phyloP scores from a whole-genome alignment of 2,888 invertebrate genomes.

The Sabellastarte sp. region DNA sequence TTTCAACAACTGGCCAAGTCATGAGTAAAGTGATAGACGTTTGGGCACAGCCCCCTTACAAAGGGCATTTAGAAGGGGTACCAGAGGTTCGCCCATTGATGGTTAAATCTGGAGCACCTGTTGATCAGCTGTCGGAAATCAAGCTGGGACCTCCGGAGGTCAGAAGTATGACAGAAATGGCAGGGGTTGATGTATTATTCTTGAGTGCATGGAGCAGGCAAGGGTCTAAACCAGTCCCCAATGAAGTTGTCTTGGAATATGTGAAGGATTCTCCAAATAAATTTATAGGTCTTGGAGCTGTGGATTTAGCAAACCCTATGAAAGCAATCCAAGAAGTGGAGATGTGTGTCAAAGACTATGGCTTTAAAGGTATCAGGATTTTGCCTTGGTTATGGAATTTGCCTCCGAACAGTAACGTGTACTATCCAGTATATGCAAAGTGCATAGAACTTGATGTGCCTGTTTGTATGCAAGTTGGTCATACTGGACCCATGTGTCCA shows the following conservation, averaged over 20 bases:
- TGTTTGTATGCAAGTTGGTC: slow-evolving; percentile 5
- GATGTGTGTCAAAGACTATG: slow-evolving; percentile 4
- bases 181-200: neutral
- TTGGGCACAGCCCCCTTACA: too few relatives aligned
- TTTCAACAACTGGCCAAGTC: too few relatives aligned
- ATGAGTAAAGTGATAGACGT: too few relatives aligned
- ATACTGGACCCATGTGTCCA: slow-evolving; percentile 9
- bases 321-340: slow-evolving; percentile 1
- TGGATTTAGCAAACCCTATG: slow-evolving; percentile 1
- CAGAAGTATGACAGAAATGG: neutral
- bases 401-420: slow-evolving; percentile 5
- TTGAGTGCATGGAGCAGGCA: slow-evolving; percentile 7
- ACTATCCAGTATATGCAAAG: slow-evolving; percentile 8
- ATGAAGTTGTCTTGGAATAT: neutral
- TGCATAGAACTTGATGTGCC: slow-evolving; percentile 1
- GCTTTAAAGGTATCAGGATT: slow-evolving; percentile 6
- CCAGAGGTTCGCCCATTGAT: too few relatives aligned
- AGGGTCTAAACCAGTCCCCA: neutral
- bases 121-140: neutral
- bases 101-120: too few relatives aligned
- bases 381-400: slow-evolving; percentile 8
- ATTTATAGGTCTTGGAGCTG: slow-evolving; percentile 4
- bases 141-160: slow-evolving; percentile 3
- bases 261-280: neutral
- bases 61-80: too few relatives aligned